Evolutionary conservation across 2,113 vertebrate genomes (phyloP), one percentile per base, ranked within the genome.

Genomic region (Bambusicola thoracicus): DNA sequence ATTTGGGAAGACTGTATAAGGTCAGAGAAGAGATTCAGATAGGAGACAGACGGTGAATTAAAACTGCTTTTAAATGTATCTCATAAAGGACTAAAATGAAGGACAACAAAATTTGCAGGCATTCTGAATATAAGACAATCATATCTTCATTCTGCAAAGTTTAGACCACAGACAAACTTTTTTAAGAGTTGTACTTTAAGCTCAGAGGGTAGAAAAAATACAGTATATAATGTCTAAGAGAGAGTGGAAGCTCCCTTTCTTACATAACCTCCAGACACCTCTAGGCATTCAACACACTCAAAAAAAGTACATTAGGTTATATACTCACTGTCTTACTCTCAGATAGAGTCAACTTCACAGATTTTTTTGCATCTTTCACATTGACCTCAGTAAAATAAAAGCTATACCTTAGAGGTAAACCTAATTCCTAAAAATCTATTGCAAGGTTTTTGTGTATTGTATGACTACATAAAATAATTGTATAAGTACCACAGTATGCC

Each of bases 371-470:
- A 91, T 18, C 4, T 53, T 91, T 27, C 3, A 2, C 11, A 32
- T 46, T 87, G 21, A 70, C 81, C 22, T 17, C 8, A 62, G 27
- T 34, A 91, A 89, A 92, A 79, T 40, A 91, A 80, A 96, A 34
- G 6, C 14, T 92, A 18, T 87, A 27, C 32, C 78, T 81, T 77
- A 34, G 34, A 76, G 29, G 18, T 79, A 82, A 89, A 66, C 15
- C 29, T 77, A 3, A 0, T 46, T 76, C 75, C 22, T 66, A 77
- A 82, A 91, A 82, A 59, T 34, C 10, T 25, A 38, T 25, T 12
- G 38, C 6, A 36, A 61, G 13, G 8, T 38, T 61, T 61, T 61
- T 61, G 58, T 25, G 58, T 61, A 16, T 16, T 61, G 14, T 61
- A 15, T 24, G 38, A 15, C 1, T 38, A 61, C 21, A 36, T 36